Evolutionary conservation across 2,797 vertebrate genomes (phyloP), one percentile per base, ranked within the genome.

Genomic region (Meriones psammophilus): DNA sequence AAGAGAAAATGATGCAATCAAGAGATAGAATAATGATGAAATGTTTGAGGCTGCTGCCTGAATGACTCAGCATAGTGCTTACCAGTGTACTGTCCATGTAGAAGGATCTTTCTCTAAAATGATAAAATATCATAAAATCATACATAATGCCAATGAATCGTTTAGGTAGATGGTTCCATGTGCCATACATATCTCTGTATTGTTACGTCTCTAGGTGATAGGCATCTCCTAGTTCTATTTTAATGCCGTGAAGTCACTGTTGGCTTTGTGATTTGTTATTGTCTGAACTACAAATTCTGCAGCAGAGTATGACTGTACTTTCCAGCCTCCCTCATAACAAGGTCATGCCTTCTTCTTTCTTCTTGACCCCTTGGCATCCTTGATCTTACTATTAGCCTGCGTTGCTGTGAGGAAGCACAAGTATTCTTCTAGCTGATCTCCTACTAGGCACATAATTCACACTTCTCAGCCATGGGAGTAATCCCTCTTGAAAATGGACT

Each of bases 1-100:
- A 76, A 56, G 68, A 66, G 42, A 83, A 76, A 83, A 94, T 89
- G 68, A 83, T 64, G 86, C 20, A 56, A n/a, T 83, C 20, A n/a
- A 54, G 46, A 89, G 30, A 71, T 54, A 50, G 50, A 36, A 88
- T 28, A 28, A 66, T 64, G 56, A 74, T 26, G 78, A 83, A 71
- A 42, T 76, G n/a, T 33, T 18, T 42, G 13, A 18, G 39, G 30
- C 24, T 39, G 33, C 15, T 33, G 26, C 30, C 17, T 8, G 42
- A 36, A 39, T 42, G 5, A 54, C 26, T 64, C 26, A 64, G 28
- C 39, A 64, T 30, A 15, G 10, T 73, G 10, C 64, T 89, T 42
- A 50, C 33, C 26, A 76, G 80, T 10, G 14, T 3, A 4, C 24
- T 62, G 12, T 73, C 60, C 39, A 81, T 54, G 15, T 8, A 10